Base-by-base conservation (phyloP, 2,797 vertebrate species). In the Otus scops region DNA sequence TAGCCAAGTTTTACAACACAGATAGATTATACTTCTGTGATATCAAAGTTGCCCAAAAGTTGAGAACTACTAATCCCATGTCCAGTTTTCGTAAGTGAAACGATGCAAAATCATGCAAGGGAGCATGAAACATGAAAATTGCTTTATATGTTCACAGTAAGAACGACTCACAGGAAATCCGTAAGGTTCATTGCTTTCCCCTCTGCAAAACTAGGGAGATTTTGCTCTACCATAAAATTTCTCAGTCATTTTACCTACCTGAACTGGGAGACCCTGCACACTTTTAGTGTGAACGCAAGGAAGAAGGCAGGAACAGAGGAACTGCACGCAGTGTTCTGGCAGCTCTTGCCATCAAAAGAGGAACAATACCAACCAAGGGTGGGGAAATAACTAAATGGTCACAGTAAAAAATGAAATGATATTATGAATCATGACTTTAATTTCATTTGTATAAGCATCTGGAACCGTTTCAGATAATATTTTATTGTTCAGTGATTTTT, bases 291-390 rank as follows among this genome's bases (percentile, higher is more conserved):
- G 34, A 70, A 36, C 3, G 2, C 8, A 79, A 91, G 1, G 7
- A 36, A 77, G 54, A 9, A 3, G 10, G 50, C 39, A 83, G 34
- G 13, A 74, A 34, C 3, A 50, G 28, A 34, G 22, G 18, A 73
- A 60, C 3, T n/a, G 41, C 16, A 54, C 0, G 0, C 17, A 38
- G 57, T 24, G 6, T 34, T 68, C 30, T 65, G 38, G 45, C 32
- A 89, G 47, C 7, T 45, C 18, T 54, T 19, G 21, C 24, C 60
- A 71, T 21, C 17, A 71, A 36, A 54, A 56, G 24, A 68, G 24
- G 18, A 74, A 51, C 18, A 90, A 82, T 24, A 21, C 4, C 36
- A 53, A 60, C 30, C 7, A 77, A 64, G 8, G 6, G 6, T 16
- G 8, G 24, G 12, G 10, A 73, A 89, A 78, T 39, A 74, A 73